phyloP scores from a whole-genome alignment of 1,140 invertebrate species.

The Solenopsis fugax region DNA sequence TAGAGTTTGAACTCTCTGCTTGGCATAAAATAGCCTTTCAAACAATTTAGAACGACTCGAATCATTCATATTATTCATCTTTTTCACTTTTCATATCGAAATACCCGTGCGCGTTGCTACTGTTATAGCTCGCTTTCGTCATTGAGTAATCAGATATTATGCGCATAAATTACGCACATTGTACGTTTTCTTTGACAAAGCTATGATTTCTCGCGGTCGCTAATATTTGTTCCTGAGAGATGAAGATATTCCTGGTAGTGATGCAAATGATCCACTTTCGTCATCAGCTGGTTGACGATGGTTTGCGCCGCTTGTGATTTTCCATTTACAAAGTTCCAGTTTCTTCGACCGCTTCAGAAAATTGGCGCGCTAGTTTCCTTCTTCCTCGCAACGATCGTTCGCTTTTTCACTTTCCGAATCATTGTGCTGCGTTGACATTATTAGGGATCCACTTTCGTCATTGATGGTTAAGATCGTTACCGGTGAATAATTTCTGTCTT shows the following conservation, averaged over 20 bases:
- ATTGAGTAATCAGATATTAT: not conserved
- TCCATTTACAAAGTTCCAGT: constrained; percentile 44
- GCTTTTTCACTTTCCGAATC: constrained; percentile 50
- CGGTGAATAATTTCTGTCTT: constrained; percentile 13
- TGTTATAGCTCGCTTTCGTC: not conserved
- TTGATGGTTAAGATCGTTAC: constrained; percentile 5
- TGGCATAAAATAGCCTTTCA: not conserved
- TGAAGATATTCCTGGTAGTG: not conserved
- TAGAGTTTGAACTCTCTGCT: not conserved
- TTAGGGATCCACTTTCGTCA: constrained; percentile 43
- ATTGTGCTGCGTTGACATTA: constrained; percentile 9
- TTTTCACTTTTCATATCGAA: constrained; percentile 8
- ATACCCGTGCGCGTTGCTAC: not conserved
- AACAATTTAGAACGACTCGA: not conserved
- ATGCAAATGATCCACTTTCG: constrained; percentile 33
- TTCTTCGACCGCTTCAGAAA: not conserved
- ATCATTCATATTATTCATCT: not conserved
- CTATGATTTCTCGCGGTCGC: not conserved
- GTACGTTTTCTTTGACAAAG: not conserved
- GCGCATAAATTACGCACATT: not conserved
- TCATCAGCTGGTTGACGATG: constrained; percentile 27
- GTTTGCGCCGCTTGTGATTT: not conserved
- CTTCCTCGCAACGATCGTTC: not conserved
- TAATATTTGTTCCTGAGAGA: not conserved
- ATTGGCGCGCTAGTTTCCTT: not conserved